Conservation (phyloP, 2,888 invertebrate genomes). For the Nemoura dubitans region DNA sequence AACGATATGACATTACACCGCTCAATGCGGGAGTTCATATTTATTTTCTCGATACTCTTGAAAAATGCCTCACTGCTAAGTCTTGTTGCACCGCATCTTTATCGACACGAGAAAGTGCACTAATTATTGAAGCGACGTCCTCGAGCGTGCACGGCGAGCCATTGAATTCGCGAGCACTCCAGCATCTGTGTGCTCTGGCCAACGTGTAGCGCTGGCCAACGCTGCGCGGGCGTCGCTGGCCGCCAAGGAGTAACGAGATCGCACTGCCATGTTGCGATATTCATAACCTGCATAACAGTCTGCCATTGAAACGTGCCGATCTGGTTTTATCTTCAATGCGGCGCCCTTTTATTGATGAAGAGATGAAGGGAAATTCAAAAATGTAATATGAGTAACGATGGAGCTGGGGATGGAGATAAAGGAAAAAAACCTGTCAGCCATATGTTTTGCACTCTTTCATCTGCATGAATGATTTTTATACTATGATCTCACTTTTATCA, state of each 20-base stretch:
- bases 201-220: not conserved
- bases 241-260: not conserved
- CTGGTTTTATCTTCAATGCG: constrained; percentile 12
- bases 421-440: not conserved
- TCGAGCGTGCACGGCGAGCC: not conserved
- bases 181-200: not conserved
- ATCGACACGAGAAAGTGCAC: not conserved
- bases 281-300: not conserved
- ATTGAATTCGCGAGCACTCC: not conserved
- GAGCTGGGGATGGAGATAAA: not conserved
- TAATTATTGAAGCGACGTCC: not conserved
- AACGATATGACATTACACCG: not conserved
- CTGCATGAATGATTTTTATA: not conserved
- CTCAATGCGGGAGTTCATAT: not conserved
- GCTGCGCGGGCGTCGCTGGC: constrained; percentile 1
- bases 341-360: not conserved
- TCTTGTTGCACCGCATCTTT: not conserved
- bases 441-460: not conserved
- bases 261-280: not conserved
- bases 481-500: constrained; percentile 1
- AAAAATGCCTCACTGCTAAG: not conserved
- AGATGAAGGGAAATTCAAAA: constrained; percentile 9
- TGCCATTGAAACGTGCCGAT: constrained; percentile 12
- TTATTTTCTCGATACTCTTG: not conserved
- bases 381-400: constrained; percentile 12